These are phyloP conservation scores for Corythoichthys haematopterus DNA, from an alignment of 2,113 vertebrate species.

Conservation along the genomic window DNA sequence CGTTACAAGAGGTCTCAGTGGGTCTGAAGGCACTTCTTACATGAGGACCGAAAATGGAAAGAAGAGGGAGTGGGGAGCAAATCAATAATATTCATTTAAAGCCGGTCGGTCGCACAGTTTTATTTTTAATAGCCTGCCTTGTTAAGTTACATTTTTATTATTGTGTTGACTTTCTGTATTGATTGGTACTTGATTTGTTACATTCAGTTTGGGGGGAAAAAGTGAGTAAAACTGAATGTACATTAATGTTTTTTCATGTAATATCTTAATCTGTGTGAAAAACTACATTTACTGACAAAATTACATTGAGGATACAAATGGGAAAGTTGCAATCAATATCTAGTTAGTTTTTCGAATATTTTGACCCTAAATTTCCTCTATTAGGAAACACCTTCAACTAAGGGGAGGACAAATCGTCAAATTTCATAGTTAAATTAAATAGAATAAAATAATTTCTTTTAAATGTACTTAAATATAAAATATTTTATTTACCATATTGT, in stretches of 20 bases:
- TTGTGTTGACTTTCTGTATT: neutral
- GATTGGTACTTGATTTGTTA: neutral
- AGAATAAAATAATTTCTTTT: too few species aligned
- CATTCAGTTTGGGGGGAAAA: too few species aligned
- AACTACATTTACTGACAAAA: too few species aligned
- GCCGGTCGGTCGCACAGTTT: neutral
- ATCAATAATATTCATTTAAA: neutral
- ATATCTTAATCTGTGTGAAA: too few species aligned
- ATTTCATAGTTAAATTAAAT: too few species aligned
- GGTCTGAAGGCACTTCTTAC: conserved; percentile 66
- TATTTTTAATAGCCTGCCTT: neutral
- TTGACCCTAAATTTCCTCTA: too few species aligned
- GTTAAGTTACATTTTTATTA: neutral
- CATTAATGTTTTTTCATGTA: too few species aligned
- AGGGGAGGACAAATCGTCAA: too few species aligned
- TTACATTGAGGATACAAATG: neutral
- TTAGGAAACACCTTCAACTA: too few species aligned
- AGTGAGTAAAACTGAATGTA: too few species aligned
- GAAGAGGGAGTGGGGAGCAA: neutral
- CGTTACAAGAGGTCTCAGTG: conserved; percentile 4
- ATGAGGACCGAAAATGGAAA: conserved; percentile 2
- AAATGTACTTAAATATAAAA: too few species aligned
- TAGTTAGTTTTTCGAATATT: neutral
- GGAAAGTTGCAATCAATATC: neutral
- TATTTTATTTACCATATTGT: too few species aligned